These are phyloP conservation scores for Pseudochromis fuscus DNA, from an alignment of 2,797 vertebrate species.

Conservation along the genomic window DNA sequence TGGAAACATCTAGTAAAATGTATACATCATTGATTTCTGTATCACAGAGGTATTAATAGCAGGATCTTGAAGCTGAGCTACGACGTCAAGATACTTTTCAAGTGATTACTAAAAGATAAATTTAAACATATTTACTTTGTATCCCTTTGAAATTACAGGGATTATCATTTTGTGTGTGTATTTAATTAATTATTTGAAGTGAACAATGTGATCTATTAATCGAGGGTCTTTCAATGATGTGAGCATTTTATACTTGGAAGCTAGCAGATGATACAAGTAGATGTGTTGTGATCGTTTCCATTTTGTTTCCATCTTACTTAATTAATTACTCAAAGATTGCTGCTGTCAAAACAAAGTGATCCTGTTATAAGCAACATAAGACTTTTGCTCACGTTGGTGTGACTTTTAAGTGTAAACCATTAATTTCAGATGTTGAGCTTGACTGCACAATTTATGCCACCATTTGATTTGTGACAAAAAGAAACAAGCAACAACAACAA, in stretches of 20 bases:
- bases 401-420: not conserved
- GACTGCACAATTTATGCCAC: not conserved
- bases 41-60: slow-evolving; percentile 4
- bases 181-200: no score
- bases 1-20: slow-evolving; percentile 38
- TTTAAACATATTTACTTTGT: no score
- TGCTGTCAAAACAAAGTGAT: slow-evolving; percentile 9
- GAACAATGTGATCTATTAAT: not conserved
- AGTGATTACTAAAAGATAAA: not conserved
- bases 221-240: not conserved
- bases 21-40: slow-evolving; percentile 42
- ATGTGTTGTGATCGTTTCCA: not conserved
- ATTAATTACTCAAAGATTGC: slow-evolving; percentile 12
- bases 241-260: not conserved
- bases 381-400: slow-evolving; percentile 17
- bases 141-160: no score
- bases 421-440: not conserved
- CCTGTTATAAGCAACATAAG: not conserved
- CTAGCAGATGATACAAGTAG: not conserved
- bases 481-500: no score
- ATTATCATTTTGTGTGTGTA: not conserved
- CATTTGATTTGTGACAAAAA: slow-evolving; percentile 5
- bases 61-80: not conserved
- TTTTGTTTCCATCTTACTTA: not conserved
- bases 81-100: not conserved